Percentiles rank a stretch among this genome's conserved stretches.
Conservation (phyloP, 35 echinoderm and acorn worm genomes). For the Hemicentrotus pulcherrimus region DNA sequence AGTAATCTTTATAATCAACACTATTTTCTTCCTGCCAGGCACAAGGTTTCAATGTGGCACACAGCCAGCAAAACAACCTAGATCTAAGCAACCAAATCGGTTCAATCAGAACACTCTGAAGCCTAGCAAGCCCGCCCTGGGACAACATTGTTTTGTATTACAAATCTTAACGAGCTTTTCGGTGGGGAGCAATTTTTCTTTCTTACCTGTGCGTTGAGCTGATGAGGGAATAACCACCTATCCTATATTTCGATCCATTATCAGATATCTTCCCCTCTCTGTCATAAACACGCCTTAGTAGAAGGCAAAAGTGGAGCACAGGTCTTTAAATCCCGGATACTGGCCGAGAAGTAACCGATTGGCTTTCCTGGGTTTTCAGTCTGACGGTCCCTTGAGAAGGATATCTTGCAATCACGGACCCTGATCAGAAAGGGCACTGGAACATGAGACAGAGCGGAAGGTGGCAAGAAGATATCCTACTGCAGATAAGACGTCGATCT, state of each 20-base stretch:
- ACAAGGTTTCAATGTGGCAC: background rate
- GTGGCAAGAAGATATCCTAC: background rate
- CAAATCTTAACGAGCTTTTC: background rate
- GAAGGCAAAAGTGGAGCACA: background rate
- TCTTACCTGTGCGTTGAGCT: background rate
- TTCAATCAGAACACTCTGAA: background rate
- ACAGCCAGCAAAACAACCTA: background rate
- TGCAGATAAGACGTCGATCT: background rate
- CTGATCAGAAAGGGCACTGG: background rate
- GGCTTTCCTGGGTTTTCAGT: background rate
- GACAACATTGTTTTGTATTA: slow-evolving; percentile 4
- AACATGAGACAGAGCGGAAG: background rate
- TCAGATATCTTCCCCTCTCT: background rate
- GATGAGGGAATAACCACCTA: background rate
- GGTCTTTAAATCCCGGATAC: slow-evolving; percentile 9
- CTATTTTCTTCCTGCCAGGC: background rate
- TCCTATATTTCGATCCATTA: slow-evolving; percentile 19
- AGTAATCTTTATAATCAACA: background rate
- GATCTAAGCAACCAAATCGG: background rate
- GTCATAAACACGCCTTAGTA: background rate
- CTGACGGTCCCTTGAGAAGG: background rate
- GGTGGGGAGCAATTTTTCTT: background rate
- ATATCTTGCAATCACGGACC: background rate
- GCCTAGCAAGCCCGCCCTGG: background rate
- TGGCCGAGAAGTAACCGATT: background rate